phyloP scores from a whole-genome alignment of 2,888 invertebrate genomes.

The Pandemis corylana region DNA sequence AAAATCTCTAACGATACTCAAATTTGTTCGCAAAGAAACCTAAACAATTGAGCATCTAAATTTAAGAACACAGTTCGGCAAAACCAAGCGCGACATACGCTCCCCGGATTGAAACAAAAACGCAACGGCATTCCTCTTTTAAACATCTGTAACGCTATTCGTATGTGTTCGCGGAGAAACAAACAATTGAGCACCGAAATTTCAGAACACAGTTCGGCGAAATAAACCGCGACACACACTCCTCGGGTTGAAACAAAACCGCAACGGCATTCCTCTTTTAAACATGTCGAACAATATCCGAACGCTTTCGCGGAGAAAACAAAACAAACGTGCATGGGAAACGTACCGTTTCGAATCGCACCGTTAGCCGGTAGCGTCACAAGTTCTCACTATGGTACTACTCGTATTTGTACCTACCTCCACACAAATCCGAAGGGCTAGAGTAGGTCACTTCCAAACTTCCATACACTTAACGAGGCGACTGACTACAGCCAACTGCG shows the following conservation, averaged over 20 bases:
- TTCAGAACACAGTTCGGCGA: background rate
- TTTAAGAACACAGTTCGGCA: background rate
- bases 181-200: conserved; percentile 15
- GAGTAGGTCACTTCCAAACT: conserved; percentile 27
- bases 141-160: background rate
- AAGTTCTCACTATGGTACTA: background rate
- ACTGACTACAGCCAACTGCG: conserved; percentile 66
- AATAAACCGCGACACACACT: background rate
- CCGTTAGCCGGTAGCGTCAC: conserved; percentile 26
- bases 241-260: background rate
- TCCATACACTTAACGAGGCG: conserved; percentile 50
- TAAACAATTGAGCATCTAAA: conserved; percentile 23
- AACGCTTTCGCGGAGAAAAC: conserved; percentile 7
- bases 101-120: background rate
- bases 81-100: background rate
- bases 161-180: background rate
- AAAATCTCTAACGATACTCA: background rate
- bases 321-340: conserved; percentile 22
- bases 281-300: background rate
- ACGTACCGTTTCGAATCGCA: conserved; percentile 21
- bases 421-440: conserved; percentile 31
- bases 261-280: conserved; percentile 6
- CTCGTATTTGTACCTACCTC: conserved; percentile 25
- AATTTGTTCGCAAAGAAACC: background rate
- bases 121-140: background rate